Conservation (phyloP, 1,140 invertebrate species). For the Papilio polyxenes region DNA sequence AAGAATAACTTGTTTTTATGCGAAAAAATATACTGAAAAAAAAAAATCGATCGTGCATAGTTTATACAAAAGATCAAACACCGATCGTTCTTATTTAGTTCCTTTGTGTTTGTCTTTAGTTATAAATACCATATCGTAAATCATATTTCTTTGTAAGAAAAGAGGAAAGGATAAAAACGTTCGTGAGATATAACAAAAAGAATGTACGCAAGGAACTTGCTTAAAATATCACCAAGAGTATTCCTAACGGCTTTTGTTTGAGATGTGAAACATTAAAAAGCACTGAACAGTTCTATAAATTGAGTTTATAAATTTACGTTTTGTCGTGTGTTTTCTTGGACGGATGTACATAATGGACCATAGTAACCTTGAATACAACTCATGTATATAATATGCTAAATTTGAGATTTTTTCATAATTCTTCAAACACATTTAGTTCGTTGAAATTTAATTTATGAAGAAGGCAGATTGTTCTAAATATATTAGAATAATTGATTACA, state of each 20-base stretch:
- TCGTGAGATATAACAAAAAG: neutral
- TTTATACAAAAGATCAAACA: neutral
- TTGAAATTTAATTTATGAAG: neutral
- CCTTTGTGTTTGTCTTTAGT: neutral
- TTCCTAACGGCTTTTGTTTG: slow-evolving; percentile 32
- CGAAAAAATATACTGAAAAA: too few relatives aligned
- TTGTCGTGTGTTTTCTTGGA: neutral
- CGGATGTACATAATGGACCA: neutral
- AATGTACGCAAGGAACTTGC: neutral
- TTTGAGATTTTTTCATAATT: neutral
- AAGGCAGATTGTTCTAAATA: neutral
- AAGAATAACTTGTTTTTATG: too few relatives aligned
- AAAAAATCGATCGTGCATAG: too few relatives aligned
- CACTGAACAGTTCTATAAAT: slow-evolving; percentile 13
- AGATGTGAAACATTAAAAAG: neutral
- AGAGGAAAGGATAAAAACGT: neutral
- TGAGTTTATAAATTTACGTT: slow-evolving; percentile 17
- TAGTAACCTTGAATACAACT: neutral
- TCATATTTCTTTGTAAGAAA: slow-evolving; percentile 13
- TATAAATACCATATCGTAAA: neutral
- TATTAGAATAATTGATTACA: too few relatives aligned
- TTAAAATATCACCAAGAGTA: slow-evolving; percentile 34
- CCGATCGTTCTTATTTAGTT: neutral
- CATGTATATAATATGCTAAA: neutral
- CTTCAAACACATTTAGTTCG: neutral